These are phyloP conservation scores for Elymnias hypermnestra DNA, from an alignment of 1,140 invertebrate species.

Conservation along the genomic window DNA sequence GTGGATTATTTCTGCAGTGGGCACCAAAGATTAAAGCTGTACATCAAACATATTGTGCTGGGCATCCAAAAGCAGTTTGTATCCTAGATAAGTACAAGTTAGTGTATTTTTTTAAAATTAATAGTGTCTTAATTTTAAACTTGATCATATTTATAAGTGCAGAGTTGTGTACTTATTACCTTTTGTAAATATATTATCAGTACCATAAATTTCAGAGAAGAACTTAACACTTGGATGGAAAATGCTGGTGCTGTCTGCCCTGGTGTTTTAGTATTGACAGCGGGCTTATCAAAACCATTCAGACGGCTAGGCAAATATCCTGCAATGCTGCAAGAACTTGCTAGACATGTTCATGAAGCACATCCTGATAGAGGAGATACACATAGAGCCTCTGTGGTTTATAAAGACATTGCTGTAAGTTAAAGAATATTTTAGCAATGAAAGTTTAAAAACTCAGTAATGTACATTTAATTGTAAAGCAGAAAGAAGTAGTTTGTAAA, in stretches of 20 bases:
- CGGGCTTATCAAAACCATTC: conserved; percentile 95
- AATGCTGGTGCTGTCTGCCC: conserved; percentile 86
- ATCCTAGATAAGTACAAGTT: conserved; percentile 94
- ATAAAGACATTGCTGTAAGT: conserved; percentile 94
- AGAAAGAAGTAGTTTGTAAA: too few species aligned
- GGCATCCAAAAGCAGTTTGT: conserved; percentile 94
- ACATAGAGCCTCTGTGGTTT: conserved; percentile 94
- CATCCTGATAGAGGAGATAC: conserved; percentile 97
- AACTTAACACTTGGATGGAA: conserved; percentile 92
- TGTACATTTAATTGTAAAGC: too few species aligned
- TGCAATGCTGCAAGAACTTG: conserved; percentile 94
- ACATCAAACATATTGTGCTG: conserved; percentile 91
- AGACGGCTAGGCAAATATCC: conserved; percentile 96
- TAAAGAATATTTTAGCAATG: neutral
- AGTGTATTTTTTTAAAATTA: too few species aligned
- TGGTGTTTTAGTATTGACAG: conserved; percentile 92
- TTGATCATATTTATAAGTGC: too few species aligned
- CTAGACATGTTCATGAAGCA: conserved; percentile 95
- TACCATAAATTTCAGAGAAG: conserved; percentile 84
- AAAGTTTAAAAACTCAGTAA: too few species aligned
- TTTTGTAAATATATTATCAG: too few species aligned
- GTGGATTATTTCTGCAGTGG: conserved; percentile 91
- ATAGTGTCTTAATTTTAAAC: too few species aligned
- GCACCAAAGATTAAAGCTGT: conserved; percentile 91
- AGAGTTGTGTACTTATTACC: too few species aligned